Conservation (phyloP, 1,140 invertebrate species). For the Zaprionus nigranus region DNA sequence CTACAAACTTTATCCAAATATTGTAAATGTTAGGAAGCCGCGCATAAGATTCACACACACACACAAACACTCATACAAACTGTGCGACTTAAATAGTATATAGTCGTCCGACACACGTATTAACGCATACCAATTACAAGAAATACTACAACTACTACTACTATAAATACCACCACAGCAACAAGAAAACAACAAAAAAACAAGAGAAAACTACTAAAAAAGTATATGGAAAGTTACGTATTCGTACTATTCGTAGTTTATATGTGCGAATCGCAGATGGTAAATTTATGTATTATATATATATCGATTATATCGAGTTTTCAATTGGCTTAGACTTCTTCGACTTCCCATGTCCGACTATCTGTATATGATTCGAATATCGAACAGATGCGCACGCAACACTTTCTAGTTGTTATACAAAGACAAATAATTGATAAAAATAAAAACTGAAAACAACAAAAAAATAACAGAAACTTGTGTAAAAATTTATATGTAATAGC, state of each 20-base stretch:
- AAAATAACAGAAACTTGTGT: conserved; percentile 47
- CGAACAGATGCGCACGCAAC: conserved; percentile 40
- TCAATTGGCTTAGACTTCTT: conserved; percentile 21
- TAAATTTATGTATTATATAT: conserved; percentile 40
- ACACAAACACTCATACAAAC: conserved; percentile 30
- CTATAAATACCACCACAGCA: conserved; percentile 30
- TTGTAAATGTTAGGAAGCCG: conserved; percentile 53
- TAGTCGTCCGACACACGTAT: conserved; percentile 48
- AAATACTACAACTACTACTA: conserved; percentile 46
- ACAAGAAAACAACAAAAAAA: conserved; percentile 7
- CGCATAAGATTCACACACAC: conserved; percentile 45
- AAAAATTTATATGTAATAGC: conserved; percentile 81
- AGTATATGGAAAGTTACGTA: conserved; percentile 9
- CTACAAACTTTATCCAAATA: conserved; percentile 67
- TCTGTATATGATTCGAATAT: conserved; percentile 12
- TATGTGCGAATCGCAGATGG: conserved; percentile 64
- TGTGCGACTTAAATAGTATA: conserved; percentile 40
- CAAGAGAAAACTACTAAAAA: conserved; percentile 28
- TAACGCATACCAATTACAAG: conserved; percentile 70
- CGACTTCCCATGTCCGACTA: conserved; percentile 14
- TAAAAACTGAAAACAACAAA: neutral
- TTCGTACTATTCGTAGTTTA: conserved; percentile 57
- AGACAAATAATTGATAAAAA: conserved; percentile 69
- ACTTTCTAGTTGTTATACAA: conserved; percentile 80
- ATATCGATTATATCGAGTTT: conserved; percentile 27